Percentiles rank a stretch among this genome's conserved stretches.
Conservation (phyloP, 2,888 invertebrate species). For the Phortica magna region DNA sequence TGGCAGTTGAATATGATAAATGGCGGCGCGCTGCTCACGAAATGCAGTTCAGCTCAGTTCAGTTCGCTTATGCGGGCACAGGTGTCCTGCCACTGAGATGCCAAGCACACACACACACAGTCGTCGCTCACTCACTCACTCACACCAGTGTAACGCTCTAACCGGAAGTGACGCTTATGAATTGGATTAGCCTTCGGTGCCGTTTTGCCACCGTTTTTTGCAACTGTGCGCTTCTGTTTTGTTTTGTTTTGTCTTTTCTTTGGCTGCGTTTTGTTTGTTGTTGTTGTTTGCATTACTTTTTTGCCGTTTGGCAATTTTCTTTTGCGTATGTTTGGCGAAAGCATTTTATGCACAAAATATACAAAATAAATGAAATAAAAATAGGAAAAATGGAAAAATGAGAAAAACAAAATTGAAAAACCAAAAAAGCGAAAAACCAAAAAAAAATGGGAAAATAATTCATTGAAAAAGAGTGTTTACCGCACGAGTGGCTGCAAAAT, state of each 20-base stretch:
- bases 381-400: not conserved
- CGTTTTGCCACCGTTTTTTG: slow-evolving; percentile 59
- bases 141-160: not conserved
- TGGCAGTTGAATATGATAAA: slow-evolving; percentile 8
- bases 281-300: not conserved
- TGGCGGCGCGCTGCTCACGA: not conserved
- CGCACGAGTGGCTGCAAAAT: slow-evolving; percentile 20
- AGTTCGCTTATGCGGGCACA: not conserved
- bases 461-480: slow-evolving; percentile 8
- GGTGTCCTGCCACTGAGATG: too few relatives aligned
- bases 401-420: not conserved
- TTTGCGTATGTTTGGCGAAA: not conserved
- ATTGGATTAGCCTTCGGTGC: slow-evolving; percentile 58
- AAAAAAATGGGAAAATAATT: not conserved
- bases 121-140: too few relatives aligned
- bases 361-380: slow-evolving; percentile 16
- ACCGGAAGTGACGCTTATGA: slow-evolving; percentile 47
- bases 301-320: not conserved
- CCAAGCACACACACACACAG: too few relatives aligned
- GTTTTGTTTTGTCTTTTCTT: slow-evolving; percentile 21
- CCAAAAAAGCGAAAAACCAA: not conserved
- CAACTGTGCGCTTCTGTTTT: slow-evolving; percentile 48
- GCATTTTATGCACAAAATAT: not conserved
- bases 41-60: not conserved
- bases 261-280: not conserved